Evolutionary conservation across 1,140 invertebrate species (phyloP), one percentile per base, ranked within the genome.

Genomic region (Drosophila athabasca): DNA sequence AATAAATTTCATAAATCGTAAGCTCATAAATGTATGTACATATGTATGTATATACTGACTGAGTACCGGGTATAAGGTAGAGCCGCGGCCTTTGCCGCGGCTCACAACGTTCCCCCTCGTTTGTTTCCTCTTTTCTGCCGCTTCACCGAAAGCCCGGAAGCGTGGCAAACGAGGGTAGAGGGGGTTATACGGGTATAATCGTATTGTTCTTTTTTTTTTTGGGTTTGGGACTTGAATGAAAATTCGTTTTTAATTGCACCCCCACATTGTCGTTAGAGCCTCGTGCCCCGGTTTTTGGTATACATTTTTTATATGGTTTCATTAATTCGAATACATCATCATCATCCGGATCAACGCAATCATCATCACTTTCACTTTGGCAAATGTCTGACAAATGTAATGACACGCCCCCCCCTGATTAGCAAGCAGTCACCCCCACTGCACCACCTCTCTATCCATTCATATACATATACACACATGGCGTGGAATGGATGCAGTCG

Each of bases 221-320:
- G 8, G 22, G 43, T 3, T 22, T 17, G 44, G 9, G 24, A 9
- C 49, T 49, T 1, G 54, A 59, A 29, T 53, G 76, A 52, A 79
- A 84, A 83, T 83, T 79, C 53, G 61, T 67, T 84, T 83, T 79
- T 83, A 83, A 83, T 83, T 83, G 76, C 50, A 51, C 8, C 22
- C 49, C 29, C 9, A 43, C 9, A 74, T 24, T 54, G 48, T 58
- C 19, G 43, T 74, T 74, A 62, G 15, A 50, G 60, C 41, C 60
- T 74, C 52, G 41, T 74, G 71, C 26, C 11, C 11, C 11, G 24
- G 24, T 48, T 57, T 66, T 74, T 24, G 35, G 19, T n/a, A 65
- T 53, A 53, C 57, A 46, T 45, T 48, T 31, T 59, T 60, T 50
- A 49, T 35, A 35, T 60, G 8, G 19, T 60, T 53, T 45, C 15